These are phyloP conservation scores for Pollachius pollachius DNA, from an alignment of 2,113 vertebrate genomes.

Conservation along the genomic window DNA sequence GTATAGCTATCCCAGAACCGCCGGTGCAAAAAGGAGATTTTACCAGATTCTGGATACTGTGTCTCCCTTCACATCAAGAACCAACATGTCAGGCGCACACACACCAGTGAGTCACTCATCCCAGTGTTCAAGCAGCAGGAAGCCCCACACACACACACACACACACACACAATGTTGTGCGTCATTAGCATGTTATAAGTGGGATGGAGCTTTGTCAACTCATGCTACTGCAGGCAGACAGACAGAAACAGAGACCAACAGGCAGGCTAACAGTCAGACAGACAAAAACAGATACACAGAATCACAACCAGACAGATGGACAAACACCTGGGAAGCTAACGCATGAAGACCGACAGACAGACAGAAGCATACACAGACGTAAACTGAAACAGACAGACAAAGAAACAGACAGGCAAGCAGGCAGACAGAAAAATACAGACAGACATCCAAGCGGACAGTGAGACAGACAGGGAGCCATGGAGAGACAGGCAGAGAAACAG, in stretches of 20 bases:
- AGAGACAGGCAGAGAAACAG: not conserved
- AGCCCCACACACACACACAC: not conserved
- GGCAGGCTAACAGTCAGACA: not conserved
- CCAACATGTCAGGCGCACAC: not conserved
- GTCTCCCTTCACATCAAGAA: too few relatives aligned
- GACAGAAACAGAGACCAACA: not conserved
- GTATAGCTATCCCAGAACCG: too few relatives aligned
- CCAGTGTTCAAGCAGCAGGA: not conserved
- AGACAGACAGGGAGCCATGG: not conserved
- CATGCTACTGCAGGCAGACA: not conserved
- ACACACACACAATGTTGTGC: conserved; percentile 2
- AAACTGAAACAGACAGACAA: not conserved
- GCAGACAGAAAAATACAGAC: not conserved
- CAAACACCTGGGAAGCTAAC: not conserved
- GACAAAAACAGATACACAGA: not conserved
- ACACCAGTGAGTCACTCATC: not conserved
- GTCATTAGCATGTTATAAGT: too few relatives aligned
- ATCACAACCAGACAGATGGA: too few relatives aligned
- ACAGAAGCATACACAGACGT: too few relatives aligned
- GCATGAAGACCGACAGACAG: not conserved
- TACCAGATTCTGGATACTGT: too few relatives aligned
- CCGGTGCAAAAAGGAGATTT: too few relatives aligned
- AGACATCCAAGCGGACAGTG: not conserved
- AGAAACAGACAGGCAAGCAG: not conserved
- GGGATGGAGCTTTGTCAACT: too few relatives aligned